phyloP scores from a whole-genome alignment of 2,113 vertebrate genomes.

The Genyomyrus donnyi region DNA sequence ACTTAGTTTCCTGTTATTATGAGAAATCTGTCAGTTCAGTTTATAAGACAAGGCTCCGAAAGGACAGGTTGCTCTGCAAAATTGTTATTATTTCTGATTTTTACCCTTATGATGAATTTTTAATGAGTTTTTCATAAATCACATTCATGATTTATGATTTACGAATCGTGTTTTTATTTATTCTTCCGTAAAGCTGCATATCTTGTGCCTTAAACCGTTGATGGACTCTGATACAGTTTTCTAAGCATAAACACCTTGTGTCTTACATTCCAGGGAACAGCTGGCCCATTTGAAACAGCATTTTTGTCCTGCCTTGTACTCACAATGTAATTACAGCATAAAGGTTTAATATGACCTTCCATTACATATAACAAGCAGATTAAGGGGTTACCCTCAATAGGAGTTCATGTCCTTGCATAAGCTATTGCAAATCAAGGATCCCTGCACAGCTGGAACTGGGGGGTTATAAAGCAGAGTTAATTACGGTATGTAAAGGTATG shows the following conservation, averaged over 20 bases:
- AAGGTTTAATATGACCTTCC: slow-evolving; percentile 40
- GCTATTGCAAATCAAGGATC: slow-evolving; percentile 23
- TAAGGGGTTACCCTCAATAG: slow-evolving; percentile 32
- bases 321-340: slow-evolving; percentile 38
- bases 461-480: slow-evolving; percentile 14
- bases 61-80: not conserved
- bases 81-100: not conserved
- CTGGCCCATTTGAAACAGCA: slow-evolving; percentile 2
- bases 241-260: slow-evolving; percentile 17
- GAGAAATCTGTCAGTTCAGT: not conserved
- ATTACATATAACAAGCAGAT: slow-evolving; percentile 28
- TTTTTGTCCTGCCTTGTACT: slow-evolving; percentile 31
- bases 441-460: slow-evolving; percentile 33
- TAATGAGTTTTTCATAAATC: not conserved
- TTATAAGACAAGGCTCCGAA: not conserved
- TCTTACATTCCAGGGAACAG: not conserved
- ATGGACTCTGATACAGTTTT: slow-evolving; percentile 15
- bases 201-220: not conserved
- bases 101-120: not conserved
- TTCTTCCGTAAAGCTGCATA: not conserved
- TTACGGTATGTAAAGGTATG: slow-evolving; percentile 31
- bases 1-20: slow-evolving; percentile 20
- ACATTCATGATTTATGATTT: not conserved
- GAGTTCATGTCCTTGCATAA: slow-evolving; percentile 27
- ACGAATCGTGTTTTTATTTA: not conserved